These are phyloP conservation scores for Rhinoraja longicauda DNA, from an alignment of 2,797 vertebrate genomes.

Conservation along the genomic window DNA sequence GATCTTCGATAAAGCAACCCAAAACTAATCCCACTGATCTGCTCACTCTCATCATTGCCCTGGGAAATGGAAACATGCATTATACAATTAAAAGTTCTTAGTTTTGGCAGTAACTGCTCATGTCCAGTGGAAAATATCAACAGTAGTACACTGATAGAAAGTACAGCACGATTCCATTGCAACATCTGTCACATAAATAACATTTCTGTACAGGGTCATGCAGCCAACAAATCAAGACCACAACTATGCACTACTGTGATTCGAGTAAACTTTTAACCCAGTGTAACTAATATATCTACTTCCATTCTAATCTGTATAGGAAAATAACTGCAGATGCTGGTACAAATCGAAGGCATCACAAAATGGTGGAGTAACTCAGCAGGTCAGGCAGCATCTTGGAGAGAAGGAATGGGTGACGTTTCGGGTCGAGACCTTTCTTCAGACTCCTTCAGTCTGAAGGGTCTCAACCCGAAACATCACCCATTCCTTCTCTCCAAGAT, in stretches of 20 bases:
- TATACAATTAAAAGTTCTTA: not conserved
- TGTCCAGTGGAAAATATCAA: not conserved
- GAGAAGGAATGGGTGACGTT: too few species aligned
- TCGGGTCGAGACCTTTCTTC: too few species aligned
- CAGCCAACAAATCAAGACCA: not conserved
- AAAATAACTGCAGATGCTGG: too few species aligned
- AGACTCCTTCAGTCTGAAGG: too few species aligned
- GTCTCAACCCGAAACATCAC: too few species aligned
- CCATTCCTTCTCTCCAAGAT: too few species aligned
- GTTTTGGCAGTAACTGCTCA: constrained; percentile 5
- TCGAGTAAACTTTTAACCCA: not conserved
- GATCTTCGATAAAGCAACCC: not conserved
- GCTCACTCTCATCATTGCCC: not conserved
- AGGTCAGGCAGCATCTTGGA: too few species aligned
- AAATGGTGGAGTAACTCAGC: too few species aligned
- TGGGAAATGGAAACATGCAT: not conserved
- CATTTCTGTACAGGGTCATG: not conserved
- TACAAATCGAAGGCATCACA: too few species aligned
- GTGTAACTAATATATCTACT: not conserved
- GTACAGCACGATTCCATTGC: not conserved
- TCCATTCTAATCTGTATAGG: not conserved
- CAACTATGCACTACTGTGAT: not conserved
- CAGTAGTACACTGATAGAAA: not conserved
- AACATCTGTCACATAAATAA: constrained; percentile 10
- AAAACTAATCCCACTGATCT: not conserved